Evolutionary conservation across 1,140 invertebrate species (phyloP).

Genomic region (Idris sp.): DNA sequence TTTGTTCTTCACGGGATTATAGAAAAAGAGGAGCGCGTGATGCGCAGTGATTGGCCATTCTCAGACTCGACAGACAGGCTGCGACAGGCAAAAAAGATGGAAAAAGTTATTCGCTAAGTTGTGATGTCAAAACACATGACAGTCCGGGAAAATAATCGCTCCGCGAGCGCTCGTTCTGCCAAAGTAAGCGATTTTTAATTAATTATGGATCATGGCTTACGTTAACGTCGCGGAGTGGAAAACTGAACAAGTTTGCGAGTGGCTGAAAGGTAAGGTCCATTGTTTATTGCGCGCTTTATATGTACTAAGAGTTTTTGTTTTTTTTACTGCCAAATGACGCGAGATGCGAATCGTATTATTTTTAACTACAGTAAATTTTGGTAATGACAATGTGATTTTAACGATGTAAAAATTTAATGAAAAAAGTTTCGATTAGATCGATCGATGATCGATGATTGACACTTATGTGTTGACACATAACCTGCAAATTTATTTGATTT

Average conservation of each 20-base stretch:
- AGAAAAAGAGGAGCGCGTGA: conserved; percentile 22
- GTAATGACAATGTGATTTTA: no score
- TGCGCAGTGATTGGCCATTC: conserved; percentile 14
- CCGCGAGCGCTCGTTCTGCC: conserved; percentile 8
- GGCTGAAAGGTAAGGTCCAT: conserved; percentile 86
- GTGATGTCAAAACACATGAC: conserved; percentile 50
- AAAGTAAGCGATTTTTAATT: conserved; percentile 34
- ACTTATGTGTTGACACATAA: conserved; percentile 13
- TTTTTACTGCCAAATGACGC: no score
- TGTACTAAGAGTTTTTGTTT: no score
- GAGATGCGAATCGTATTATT: background rate
- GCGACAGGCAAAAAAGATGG: conserved; percentile 33
- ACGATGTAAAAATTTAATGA: no score
- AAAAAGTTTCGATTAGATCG: no score
- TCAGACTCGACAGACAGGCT: conserved; percentile 36
- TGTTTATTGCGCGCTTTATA: conserved; percentile 42
- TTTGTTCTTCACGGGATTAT: conserved; percentile 7
- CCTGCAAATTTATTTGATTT: conserved; percentile 35
- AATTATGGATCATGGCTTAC: conserved; percentile 84
- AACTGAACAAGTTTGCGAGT: conserved; percentile 94
- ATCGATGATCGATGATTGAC: no score
- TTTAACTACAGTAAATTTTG: background rate
- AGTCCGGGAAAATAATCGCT: conserved; percentile 15
- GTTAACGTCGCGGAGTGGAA: conserved; percentile 95
- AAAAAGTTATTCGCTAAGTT: conserved; percentile 16